phyloP scores from a whole-genome alignment of 2,113 vertebrate species.

The Xerus inauris region DNA sequence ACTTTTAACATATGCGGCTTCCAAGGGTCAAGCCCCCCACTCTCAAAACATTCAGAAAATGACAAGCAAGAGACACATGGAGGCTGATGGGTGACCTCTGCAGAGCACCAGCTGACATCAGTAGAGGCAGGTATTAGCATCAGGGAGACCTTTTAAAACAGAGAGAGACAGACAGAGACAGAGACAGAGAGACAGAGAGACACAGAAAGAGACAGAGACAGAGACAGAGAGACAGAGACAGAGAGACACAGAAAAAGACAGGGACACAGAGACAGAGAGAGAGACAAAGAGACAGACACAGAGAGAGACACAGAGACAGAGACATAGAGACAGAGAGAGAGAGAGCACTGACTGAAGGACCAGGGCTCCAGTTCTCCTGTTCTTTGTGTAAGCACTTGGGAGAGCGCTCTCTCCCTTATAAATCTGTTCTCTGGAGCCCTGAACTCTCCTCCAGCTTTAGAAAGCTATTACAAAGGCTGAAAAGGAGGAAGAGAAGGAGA shows the following conservation, averaged over 20 bases:
- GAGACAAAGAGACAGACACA: not conserved
- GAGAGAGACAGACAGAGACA: not conserved
- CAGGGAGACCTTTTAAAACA: not conserved
- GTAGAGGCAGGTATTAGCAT: not conserved
- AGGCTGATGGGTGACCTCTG: slow-evolving; percentile 8
- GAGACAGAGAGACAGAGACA: not conserved
- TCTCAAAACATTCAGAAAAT: slow-evolving; percentile 56
- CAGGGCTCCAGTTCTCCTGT: not conserved
- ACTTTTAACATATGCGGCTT: slow-evolving; percentile 15
- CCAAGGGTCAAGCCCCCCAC: not conserved
- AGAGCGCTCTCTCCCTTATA: not conserved
- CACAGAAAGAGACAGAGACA: no score
- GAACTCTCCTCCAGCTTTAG: not conserved
- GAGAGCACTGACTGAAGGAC: not conserved
- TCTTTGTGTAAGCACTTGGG: not conserved
- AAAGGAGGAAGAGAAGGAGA: no score
- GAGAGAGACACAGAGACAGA: no score
- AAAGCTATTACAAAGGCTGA: not conserved
- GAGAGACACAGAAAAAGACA: no score
- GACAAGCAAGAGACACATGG: slow-evolving; percentile 59
- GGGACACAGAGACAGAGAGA: not conserved
- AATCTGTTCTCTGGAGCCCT: not conserved
- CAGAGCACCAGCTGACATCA: not conserved
- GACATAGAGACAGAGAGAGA: not conserved
- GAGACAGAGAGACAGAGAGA: not conserved